Evolutionary conservation across 2,888 invertebrate genomes (phyloP).

Genomic region (Noctua fimbriata): DNA sequence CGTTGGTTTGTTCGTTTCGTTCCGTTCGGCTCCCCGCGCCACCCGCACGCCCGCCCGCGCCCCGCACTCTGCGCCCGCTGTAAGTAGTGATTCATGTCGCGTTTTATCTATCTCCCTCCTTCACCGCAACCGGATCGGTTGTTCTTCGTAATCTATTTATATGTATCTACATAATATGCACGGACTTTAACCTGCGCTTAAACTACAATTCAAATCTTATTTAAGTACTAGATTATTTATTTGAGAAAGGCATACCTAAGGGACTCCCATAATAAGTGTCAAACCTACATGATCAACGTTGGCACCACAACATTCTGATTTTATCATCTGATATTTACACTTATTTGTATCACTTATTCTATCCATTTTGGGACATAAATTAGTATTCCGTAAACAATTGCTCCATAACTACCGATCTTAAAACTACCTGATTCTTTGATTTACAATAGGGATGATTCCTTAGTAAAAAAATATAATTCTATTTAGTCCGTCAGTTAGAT

Average conservation of each 20-base stretch:
- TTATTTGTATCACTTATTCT: not conserved
- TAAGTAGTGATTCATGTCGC: conserved; percentile 90
- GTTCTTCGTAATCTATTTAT: conserved; percentile 90
- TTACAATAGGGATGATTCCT: not conserved
- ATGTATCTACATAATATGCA: conserved; percentile 86
- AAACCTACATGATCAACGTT: conserved; percentile 3
- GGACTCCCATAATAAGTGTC: not conserved
- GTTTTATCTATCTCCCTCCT: conserved; percentile 90
- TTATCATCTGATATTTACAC: not conserved
- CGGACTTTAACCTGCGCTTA: conserved; percentile 83
- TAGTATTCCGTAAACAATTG: conserved; percentile 4
- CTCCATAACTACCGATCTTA: not conserved
- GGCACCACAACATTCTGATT: not conserved
- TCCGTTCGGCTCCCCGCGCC: conserved; percentile 80
- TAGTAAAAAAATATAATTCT: no score
- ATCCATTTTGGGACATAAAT: not conserved
- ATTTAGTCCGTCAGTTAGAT: no score
- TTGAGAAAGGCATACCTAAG: conserved; percentile 4
- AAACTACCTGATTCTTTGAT: not conserved
- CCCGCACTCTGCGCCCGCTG: conserved; percentile 84
- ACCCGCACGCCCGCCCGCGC: conserved; percentile 77
- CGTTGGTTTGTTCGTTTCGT: conserved; percentile 86
- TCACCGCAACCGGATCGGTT: conserved; percentile 90
- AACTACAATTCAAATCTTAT: conserved; percentile 73
- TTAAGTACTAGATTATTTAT: conserved; percentile 16